A percentile compares a stretch with the other conserved stretches of the same genome.
These are phyloP conservation scores for Ashinkailepas kermadecensis DNA, from an alignment of 2,888 invertebrate species.

Conservation along the genomic window DNA sequence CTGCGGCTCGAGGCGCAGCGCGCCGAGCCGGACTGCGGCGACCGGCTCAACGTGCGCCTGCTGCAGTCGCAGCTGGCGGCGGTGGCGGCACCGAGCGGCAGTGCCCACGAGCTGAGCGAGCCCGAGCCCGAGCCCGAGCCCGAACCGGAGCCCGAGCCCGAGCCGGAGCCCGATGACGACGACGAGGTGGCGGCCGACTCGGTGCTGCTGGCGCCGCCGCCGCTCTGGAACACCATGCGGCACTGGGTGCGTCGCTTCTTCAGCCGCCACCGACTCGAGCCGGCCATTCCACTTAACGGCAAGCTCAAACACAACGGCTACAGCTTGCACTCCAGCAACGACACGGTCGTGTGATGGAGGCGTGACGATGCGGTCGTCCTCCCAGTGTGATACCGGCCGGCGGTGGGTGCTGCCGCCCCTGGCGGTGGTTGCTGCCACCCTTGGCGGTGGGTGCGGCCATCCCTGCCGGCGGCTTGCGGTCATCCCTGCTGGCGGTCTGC, in stretches of 20 bases:
- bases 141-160: not conserved
- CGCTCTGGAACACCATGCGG: not conserved
- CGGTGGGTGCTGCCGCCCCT: too few species aligned
- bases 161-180: not conserved
- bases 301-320: constrained; percentile 21
- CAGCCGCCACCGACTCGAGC: constrained; percentile 1
- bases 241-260: constrained; percentile 3
- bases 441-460: too few species aligned
- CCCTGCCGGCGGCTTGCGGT: too few species aligned
- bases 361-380: too few species aligned
- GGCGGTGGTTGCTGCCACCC: too few species aligned
- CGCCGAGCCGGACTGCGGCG: not conserved
- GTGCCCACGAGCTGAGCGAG: not conserved
- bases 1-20: not conserved
- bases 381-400: too few species aligned
- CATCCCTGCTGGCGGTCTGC: too few species aligned
- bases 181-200: not conserved
- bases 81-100: not conserved
- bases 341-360: not conserved
- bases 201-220: not conserved
- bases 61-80: not conserved
- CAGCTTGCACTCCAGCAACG: constrained; percentile 14
- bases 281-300: constrained; percentile 5
- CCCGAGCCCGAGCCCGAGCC: not conserved
- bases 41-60: not conserved